Conservation (phyloP, 2,113 vertebrate species). For the Leucopsar rothschildi region DNA sequence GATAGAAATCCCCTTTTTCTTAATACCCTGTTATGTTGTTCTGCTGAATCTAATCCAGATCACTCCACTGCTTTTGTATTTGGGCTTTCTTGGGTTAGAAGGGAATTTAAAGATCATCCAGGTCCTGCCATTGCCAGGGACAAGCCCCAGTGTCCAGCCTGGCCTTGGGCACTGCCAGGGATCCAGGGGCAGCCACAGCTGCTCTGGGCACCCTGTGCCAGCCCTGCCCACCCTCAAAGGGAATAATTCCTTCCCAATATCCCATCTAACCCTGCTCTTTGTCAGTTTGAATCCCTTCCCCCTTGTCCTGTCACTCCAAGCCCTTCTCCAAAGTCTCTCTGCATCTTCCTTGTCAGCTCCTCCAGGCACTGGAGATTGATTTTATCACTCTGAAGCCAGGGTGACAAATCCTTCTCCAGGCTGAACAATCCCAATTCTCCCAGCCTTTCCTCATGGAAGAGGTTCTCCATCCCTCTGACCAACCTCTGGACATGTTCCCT, state of each 20-base stretch:
- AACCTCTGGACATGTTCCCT: background rate
- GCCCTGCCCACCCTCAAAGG: fast-evolving
- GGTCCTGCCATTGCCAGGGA: background rate
- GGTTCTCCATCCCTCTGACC: background rate
- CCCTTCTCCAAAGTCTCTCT: background rate
- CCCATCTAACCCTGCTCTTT: fast-evolving
- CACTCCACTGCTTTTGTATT: background rate
- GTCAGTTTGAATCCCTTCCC: background rate
- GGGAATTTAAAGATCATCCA: background rate
- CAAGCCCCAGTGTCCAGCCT: fast-evolving
- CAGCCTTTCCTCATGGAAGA: background rate
- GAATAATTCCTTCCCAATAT: background rate
- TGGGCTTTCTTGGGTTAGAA: background rate
- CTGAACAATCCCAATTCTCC: background rate
- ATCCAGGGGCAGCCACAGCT: background rate
- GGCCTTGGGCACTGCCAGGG: background rate
- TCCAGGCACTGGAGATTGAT: background rate
- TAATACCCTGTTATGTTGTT: background rate
- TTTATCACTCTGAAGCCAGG: background rate
- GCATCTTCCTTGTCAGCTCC: background rate
- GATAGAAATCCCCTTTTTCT: background rate
- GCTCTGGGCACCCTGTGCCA: background rate
- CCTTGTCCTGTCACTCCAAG: background rate
- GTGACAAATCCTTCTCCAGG: background rate
- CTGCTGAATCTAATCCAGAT: background rate